These are phyloP conservation scores for Pteruthius melanotis DNA, from an alignment of 2,113 vertebrate genomes.

Conservation along the genomic window DNA sequence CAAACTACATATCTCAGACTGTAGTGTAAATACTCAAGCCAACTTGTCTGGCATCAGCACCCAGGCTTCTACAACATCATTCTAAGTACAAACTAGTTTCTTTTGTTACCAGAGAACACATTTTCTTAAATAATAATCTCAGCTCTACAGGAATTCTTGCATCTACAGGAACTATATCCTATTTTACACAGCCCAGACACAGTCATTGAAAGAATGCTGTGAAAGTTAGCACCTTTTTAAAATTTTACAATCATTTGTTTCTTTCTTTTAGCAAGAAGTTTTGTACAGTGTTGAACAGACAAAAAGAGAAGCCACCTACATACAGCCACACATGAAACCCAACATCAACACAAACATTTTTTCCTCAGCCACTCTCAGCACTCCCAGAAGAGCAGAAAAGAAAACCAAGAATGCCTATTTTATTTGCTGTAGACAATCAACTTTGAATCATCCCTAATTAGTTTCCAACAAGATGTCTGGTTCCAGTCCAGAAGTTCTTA, in stretches of 20 bases:
- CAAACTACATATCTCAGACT: neutral
- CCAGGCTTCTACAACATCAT: neutral
- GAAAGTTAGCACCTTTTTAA: neutral
- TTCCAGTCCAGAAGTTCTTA: slow-evolving; percentile 7
- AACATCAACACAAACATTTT: neutral
- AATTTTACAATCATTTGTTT: neutral
- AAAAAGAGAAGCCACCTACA: neutral
- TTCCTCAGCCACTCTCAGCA: neutral
- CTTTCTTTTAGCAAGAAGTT: neutral
- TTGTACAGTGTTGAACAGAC: neutral
- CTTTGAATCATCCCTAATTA: slow-evolving; percentile 2
- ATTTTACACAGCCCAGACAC: neutral
- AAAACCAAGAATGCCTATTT: neutral
- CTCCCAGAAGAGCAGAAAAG: neutral
- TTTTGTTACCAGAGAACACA: neutral
- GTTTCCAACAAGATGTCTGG: neutral
- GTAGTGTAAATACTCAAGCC: neutral
- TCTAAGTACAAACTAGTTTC: neutral
- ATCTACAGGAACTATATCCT: neutral
- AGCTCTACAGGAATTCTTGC: neutral
- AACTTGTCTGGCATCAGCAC: neutral
- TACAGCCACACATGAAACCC: neutral
- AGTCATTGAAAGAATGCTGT: neutral
- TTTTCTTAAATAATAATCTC: neutral
- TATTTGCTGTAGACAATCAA: neutral